Evolutionary conservation across 2,797 vertebrate species (phyloP).

Genomic region (Lophius americanus): DNA sequence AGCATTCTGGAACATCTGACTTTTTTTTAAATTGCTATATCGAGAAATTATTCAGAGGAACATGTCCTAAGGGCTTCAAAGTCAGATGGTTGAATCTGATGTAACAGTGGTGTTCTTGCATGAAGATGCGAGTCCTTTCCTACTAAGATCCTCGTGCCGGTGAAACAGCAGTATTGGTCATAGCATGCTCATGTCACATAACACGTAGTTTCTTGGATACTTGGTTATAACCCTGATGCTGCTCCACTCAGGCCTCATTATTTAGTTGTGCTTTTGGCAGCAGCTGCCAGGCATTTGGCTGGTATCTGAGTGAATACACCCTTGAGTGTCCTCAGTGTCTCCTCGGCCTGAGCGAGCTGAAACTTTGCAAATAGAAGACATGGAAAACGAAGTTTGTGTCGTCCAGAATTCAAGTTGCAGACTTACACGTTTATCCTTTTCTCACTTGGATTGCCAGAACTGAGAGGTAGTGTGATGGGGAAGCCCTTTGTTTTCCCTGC

Average conservation of each 20-base stretch:
- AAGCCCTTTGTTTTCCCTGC: neutral
- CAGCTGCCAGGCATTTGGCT: constrained; percentile 27
- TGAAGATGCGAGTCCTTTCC: neutral
- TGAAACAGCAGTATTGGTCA: constrained; percentile 6
- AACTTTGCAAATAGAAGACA: constrained; percentile 18
- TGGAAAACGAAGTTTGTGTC: constrained; percentile 18
- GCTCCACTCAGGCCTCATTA: constrained; percentile 45
- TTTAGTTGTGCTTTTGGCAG: constrained; percentile 43
- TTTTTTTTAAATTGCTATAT: neutral
- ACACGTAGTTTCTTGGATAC: constrained; percentile 45
- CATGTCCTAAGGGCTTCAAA: constrained; percentile 4
- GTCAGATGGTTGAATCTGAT: neutral
- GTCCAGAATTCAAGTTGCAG: constrained; percentile 14
- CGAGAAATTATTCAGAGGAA: constrained; percentile 4
- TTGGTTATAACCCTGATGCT: constrained; percentile 47
- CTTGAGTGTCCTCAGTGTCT: constrained; percentile 23
- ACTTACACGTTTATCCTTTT: constrained; percentile 28
- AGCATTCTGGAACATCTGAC: neutral
- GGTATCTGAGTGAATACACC: constrained; percentile 45
- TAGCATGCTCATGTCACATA: constrained; percentile 47
- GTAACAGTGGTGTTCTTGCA: constrained; percentile 1
- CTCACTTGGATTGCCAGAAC: constrained; percentile 26
- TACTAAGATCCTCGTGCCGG: neutral
- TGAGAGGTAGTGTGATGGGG: neutral
- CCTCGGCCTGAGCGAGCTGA: neutral